These are phyloP conservation scores for Spinibarbus caldwelli DNA, from an alignment of 2,797 vertebrate species.

Conservation along the genomic window DNA sequence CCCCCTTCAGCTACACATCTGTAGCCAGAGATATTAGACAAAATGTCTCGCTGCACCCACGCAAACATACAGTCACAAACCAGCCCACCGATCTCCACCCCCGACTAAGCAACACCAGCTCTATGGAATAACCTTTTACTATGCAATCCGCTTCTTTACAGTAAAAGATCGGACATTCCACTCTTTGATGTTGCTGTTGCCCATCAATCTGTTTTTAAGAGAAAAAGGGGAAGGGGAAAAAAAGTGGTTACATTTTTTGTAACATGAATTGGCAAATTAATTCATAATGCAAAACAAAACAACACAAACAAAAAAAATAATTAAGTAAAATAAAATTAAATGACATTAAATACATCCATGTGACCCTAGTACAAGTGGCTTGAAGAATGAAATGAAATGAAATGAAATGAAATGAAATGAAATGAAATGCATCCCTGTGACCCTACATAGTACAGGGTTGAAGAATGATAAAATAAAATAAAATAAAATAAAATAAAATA, in stretches of 20 bases:
- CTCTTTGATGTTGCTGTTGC: not conserved
- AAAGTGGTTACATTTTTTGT: not conserved
- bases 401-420: too few relatives aligned
- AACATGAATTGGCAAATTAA: too few relatives aligned
- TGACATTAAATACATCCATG: too few relatives aligned
- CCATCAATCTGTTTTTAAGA: not conserved
- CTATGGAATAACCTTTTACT: constrained; percentile 7
- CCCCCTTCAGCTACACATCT: constrained; percentile 70
- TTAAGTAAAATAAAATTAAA: too few relatives aligned
- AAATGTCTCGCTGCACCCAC: constrained; percentile 57
- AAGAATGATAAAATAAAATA: not conserved
- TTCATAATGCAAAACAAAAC: too few relatives aligned
- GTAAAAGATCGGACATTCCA: not conserved
- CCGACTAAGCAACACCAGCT: not conserved
- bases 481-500: not conserved
- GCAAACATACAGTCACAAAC: constrained; percentile 34
- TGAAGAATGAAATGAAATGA: too few relatives aligned
- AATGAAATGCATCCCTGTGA: too few relatives aligned
- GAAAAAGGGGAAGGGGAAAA: not conserved
- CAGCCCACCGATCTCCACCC: constrained; percentile 12
- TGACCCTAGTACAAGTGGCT: too few relatives aligned
- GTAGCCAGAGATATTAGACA: constrained; percentile 64
- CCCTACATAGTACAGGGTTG: not conserved
- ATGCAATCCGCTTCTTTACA: not conserved
- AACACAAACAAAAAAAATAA: too few relatives aligned